Conservation (phyloP, 2,888 invertebrate species). For the Drosophila buzzatii region DNA sequence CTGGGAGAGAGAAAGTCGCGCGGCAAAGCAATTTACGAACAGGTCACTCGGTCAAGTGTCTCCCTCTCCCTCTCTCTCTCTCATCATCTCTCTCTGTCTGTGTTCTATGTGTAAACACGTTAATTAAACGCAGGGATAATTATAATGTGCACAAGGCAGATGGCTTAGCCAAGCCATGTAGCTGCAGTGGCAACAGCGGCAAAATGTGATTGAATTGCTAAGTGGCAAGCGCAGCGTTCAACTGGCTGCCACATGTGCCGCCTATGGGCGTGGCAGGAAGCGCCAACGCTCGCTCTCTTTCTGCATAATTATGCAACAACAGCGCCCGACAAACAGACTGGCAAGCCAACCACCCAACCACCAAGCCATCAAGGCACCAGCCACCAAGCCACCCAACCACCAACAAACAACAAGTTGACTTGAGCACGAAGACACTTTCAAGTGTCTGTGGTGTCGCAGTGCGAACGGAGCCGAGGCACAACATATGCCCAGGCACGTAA, state of each 20-base stretch:
- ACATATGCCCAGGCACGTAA: constrained; percentile 63
- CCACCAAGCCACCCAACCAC: constrained; percentile 2
- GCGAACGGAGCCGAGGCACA: constrained; percentile 43
- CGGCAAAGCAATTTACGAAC: constrained; percentile 43
- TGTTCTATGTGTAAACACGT: constrained; percentile 57
- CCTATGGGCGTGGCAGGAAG: constrained; percentile 52
- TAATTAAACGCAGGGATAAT: constrained; percentile 73
- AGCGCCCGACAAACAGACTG: constrained; percentile 18
- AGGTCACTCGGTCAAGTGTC: constrained; percentile 60
- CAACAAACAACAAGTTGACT: constrained; percentile 56
- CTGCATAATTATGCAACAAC: constrained; percentile 65
- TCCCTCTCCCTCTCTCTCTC: constrained; percentile 7
- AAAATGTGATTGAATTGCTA: constrained; percentile 65
- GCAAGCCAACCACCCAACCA: constrained; percentile 9
- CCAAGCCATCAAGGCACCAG: neutral
- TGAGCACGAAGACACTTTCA: constrained; percentile 36
- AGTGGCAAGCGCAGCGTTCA: constrained; percentile 41
- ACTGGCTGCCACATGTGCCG: constrained; percentile 8
- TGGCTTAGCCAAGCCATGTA: constrained; percentile 25
- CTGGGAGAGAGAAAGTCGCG: constrained; percentile 36
- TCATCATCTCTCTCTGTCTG: constrained; percentile 19
- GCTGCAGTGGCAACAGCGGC: constrained; percentile 20
- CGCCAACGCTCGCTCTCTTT: constrained; percentile 2
- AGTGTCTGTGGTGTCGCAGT: constrained; percentile 50
- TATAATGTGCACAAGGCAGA: constrained; percentile 60